Base-by-base conservation (phyloP, 2,113 vertebrate species). In the Scatophagus argus region DNA sequence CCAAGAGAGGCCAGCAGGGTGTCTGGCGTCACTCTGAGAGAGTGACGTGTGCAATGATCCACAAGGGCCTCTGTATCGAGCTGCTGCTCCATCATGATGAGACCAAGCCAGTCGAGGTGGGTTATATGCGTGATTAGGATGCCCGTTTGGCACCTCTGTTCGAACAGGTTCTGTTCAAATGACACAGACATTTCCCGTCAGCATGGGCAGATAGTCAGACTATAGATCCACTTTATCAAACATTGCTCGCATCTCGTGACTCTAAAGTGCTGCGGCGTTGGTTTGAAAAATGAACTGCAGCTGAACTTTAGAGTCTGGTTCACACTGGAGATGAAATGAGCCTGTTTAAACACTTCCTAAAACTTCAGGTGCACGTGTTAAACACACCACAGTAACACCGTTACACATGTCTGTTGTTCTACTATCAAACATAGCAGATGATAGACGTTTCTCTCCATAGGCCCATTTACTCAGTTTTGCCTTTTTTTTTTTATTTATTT, bases 11-110 rank as follows among this genome's bases (percentile, higher is more conserved):
- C 34, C 51, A 66, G 25, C 60, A 73, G 49, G 55, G 61, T 67
- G 68, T 47, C 62, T 74, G 66, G 64, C 31, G n/a, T 75, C 75
- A 59, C 34, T 62, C 21, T 56, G 38, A 54, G 65, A 75, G 63
- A 64, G 21, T 55, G 73, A 84, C 16, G 31, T 74, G 77, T 38
- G 55, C 71, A 27, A 23, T 56, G 75, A 84, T 61, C 67, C 67
- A 58, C 14, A 2, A 70, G 51, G 60, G 41, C 55, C 66, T 62
- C n/a, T 27, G 58, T 6, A 59, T 69, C 23, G 19, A 63, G 76
- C 82, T 44, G 74, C 34, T 39, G 73, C 76, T 43, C 67, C 8
- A 52, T 23, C 62, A 55, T 31, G 39, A 81, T 79, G 65, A 75
- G 56, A 62, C 36, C 10, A 52, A 59, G 71, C 32, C 66, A 59